phyloP scores from a whole-genome alignment of 35 echinoderm and acorn worm genomes.

The Holothuria glaberrima region DNA sequence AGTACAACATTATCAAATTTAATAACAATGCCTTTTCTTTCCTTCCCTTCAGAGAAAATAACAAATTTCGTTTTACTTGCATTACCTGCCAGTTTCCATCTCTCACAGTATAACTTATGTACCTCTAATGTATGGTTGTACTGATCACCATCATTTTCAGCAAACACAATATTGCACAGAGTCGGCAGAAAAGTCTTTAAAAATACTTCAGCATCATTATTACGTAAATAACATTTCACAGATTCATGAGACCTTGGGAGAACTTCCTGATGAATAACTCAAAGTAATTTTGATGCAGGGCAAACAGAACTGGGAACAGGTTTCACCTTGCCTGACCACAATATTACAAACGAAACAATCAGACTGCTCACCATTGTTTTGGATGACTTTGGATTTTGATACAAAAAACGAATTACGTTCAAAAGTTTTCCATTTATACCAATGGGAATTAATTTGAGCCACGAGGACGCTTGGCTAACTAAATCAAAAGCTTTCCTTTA shows the following conservation, averaged over 20 bases:
- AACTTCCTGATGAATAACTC: neutral
- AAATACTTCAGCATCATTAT: neutral
- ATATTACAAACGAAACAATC: neutral
- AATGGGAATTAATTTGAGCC: too few relatives aligned
- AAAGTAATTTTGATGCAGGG: neutral
- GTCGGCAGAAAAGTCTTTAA: neutral
- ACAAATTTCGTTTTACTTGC: neutral
- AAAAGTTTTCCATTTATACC: too few relatives aligned
- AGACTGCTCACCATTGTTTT: too few relatives aligned
- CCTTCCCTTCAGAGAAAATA: neutral
- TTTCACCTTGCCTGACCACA: neutral
- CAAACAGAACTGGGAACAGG: neutral
- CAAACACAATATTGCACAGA: neutral
- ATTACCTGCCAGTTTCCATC: neutral
- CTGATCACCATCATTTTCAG: neutral
- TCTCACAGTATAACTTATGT: too few relatives aligned
- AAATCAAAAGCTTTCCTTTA: too few relatives aligned
- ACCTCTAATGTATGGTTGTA: too few relatives aligned
- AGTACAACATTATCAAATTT: conserved; percentile 9
- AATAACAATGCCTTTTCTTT: neutral
- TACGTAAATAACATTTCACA: neutral
- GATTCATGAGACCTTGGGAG: neutral
- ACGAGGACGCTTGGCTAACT: too few relatives aligned
- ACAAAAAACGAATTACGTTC: too few relatives aligned
- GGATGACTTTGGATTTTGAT: too few relatives aligned